Evolutionary conservation across 2,113 vertebrate genomes (phyloP).

Genomic region (Isurus oxyrinchus): DNA sequence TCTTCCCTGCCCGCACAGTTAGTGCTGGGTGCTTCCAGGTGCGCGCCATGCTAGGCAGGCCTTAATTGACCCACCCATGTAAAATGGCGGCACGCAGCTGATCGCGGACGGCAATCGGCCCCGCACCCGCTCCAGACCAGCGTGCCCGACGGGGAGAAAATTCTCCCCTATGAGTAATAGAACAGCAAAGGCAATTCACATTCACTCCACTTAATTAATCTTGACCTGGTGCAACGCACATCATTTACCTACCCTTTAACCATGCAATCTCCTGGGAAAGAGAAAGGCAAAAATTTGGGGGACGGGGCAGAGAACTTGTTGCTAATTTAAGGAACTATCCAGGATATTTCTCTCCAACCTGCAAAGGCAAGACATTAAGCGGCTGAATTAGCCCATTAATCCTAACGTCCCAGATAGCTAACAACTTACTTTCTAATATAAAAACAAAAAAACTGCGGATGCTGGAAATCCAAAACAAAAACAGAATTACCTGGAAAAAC

Average conservation of each 20-base stretch:
- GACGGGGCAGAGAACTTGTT: neutral
- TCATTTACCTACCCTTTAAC: neutral
- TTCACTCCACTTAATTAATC: neutral
- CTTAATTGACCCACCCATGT: no score
- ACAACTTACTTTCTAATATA: neutral
- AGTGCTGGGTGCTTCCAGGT: no score
- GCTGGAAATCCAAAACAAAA: no score
- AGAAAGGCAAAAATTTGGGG: neutral
- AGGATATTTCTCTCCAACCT: neutral
- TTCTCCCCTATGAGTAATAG: neutral
- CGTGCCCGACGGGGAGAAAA: no score
- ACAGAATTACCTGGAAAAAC: no score
- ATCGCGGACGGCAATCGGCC: no score
- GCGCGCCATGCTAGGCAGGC: no score
- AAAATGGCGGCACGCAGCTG: no score
- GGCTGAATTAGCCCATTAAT: neutral
- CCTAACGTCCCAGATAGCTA: neutral
- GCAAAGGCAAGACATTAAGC: neutral
- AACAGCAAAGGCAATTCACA: neutral
- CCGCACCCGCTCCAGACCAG: no score
- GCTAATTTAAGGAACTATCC: neutral
- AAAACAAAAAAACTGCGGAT: no score
- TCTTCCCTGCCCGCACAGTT: no score
- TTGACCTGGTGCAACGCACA: neutral
- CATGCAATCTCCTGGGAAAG: neutral